These are phyloP conservation scores for Eospalax fontanierii DNA, from an alignment of 2,797 vertebrate genomes.

Conservation along the genomic window DNA sequence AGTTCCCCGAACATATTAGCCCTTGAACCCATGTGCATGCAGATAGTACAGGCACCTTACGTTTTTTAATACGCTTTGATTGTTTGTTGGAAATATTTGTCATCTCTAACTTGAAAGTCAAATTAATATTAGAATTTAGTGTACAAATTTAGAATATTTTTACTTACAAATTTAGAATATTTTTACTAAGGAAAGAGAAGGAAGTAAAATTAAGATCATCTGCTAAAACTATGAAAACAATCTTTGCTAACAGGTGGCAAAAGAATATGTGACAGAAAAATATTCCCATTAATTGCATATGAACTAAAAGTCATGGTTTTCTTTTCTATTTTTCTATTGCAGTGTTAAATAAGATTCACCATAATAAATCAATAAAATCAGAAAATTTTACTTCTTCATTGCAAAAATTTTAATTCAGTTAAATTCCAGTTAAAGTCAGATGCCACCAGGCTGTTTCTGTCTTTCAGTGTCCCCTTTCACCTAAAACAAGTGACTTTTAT, in stretches of 20 bases:
- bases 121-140: slow-evolving; percentile 54
- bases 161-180: not conserved
- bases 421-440: not conserved
- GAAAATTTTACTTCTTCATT: slow-evolving; percentile 31
- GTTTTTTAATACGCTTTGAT: slow-evolving; percentile 17
- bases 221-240: slow-evolving; percentile 6
- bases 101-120: slow-evolving; percentile 24
- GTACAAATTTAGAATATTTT: not conserved
- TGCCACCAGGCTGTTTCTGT: not conserved
- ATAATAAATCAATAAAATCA: slow-evolving; percentile 48
- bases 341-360: not conserved
- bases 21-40: slow-evolving; percentile 1
- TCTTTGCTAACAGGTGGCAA: not conserved
- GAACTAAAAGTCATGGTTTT: not conserved
- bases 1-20: slow-evolving; percentile 25
- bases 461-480: not conserved
- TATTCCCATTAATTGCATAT: not conserved
- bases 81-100: slow-evolving; percentile 52
- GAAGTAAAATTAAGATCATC: slow-evolving; percentile 27
- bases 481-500: not conserved
- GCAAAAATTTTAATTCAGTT: not conserved
- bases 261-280: slow-evolving; percentile 37
- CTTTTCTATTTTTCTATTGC: not conserved
- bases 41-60: not conserved
- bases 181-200: not conserved